Evolutionary conservation across 1,140 invertebrate species (phyloP), one percentile per base, ranked within the genome.

Genomic region (Lepidostoma basale): DNA sequence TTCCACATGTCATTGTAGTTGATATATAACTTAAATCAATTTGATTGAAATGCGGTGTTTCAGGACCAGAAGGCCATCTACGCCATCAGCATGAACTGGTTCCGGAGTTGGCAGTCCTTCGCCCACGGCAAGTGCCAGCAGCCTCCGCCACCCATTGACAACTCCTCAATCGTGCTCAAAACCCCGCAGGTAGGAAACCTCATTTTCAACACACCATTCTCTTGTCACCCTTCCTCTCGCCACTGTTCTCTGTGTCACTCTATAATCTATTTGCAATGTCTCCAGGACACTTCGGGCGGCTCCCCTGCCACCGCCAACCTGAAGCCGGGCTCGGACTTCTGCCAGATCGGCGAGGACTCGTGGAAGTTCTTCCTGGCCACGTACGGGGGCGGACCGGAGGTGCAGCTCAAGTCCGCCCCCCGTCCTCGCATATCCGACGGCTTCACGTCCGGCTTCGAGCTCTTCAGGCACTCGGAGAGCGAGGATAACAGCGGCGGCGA

Each of bases 41-140:
- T n/a, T n/a, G n/a, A n/a, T n/a, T n/a, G n/a, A n/a, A n/a, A n/a
- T n/a, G n/a, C n/a, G n/a, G n/a, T 36, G 9, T 25, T 18, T 22
- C 66, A 81, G 79, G 76, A 78, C 26, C 80, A 81, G 62, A 79
- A 82, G 20, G 87, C 89, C 1, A 88, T 93, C 28, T 95, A 92
- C 83, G 92, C 91, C 3, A 87, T 97, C 22, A 92, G 92, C 42
- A 94, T 93, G 88, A 85, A 87, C 23, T 98, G 95, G 95, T 91
- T 96, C 77, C 86, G 90, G 10, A 88, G 91, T 65, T 98, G 96
- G 95, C 93, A 97, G 77, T 88, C 87, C 44, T 98, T 96, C 81
- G 91, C 95, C 5, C 84, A 89, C 39, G 89, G 88, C 60, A 89
- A 90, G 75, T 88, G 88, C 22, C 82, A 83, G 74, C 91, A 91